Conservation (phyloP, 2,797 vertebrate species). For the Muscicapa comitata region DNA sequence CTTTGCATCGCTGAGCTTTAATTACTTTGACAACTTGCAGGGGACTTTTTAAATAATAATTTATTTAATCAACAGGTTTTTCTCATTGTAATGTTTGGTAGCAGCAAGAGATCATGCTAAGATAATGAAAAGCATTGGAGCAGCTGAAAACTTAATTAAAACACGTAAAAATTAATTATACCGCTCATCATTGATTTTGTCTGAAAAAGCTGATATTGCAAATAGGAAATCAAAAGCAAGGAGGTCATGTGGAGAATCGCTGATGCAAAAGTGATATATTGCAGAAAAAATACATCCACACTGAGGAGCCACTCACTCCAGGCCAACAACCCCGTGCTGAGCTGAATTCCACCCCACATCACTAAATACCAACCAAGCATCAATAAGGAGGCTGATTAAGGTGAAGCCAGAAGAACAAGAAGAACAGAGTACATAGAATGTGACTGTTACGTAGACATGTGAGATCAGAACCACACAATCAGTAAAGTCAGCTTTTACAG, state of each 20-base stretch:
- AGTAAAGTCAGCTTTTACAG: neutral
- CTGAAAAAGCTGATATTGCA: slow-evolving; percentile 59
- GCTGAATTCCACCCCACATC: neutral
- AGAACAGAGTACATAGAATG: neutral
- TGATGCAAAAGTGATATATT: neutral
- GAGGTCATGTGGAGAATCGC: neutral
- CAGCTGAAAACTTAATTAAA: slow-evolving; percentile 63
- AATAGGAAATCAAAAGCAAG: slow-evolving; percentile 55
- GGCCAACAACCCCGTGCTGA: neutral
- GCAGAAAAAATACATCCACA: neutral
- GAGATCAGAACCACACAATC: neutral
- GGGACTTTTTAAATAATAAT: neutral
- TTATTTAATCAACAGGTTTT: slow-evolving; percentile 29
- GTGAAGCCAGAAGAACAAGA: neutral
- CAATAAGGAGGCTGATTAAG: slow-evolving; percentile 1
- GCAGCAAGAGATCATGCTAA: slow-evolving; percentile 1
- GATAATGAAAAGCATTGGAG: slow-evolving; percentile 47
- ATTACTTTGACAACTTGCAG: slow-evolving; percentile 25
- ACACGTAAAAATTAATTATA: slow-evolving; percentile 62
- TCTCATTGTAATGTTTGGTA: neutral
- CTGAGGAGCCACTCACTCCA: neutral
- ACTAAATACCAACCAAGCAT: neutral
- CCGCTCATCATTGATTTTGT: slow-evolving; percentile 19
- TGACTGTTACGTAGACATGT: neutral
- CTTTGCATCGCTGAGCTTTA: slow-evolving; percentile 3